Base-by-base conservation (phyloP, 2,888 invertebrate species). In the Bombylius major region DNA sequence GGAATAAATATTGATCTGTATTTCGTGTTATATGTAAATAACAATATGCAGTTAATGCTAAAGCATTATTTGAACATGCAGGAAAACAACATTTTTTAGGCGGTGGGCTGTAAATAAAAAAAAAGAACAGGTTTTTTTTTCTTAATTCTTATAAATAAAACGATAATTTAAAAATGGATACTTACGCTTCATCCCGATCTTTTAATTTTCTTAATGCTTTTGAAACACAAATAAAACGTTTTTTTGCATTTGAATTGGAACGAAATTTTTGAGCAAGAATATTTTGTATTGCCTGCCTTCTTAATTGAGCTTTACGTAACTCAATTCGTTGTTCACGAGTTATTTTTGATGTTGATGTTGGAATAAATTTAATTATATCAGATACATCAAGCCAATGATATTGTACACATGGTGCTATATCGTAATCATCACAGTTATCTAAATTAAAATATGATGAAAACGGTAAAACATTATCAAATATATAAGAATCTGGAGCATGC, bases 21-120 rank as follows among this genome's bases (percentile, higher is more conserved):
- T 91, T 90, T 60, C 83, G 79, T 76, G 90, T 88, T 64, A 94
- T 88, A 76, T 95, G 95, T 59, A 82, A 75, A 46, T 86, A 78
- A 71, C 94, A 95, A 70, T 91, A 86, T 58, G 87, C 83, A 0
- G 89, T 84, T 65, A 73, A 66, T 57, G 69, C 71, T 7, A 75
- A 59, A 4, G 71, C 68, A n/a, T 65, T 65, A 54, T 67, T 65
- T 53, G 60, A 62, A 58, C 75, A 75, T 48, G 61, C 64, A 39
- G 62, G 57, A 50, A 69, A 61, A 54, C 67, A 61, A 53, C 73
- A 74, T 31, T 65, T 67, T 59, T 70, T 71, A 47, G 65, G 62
- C 52, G 68, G 61, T 42, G 63, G 50, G 33, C 60, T 60, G 44
- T 54, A 44, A 44, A 45, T 46, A 50, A 36, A 45, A 50, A 32